Evolutionary conservation across 2,797 vertebrate genomes (phyloP).

Genomic region (Tachyglossus aculeatus): DNA sequence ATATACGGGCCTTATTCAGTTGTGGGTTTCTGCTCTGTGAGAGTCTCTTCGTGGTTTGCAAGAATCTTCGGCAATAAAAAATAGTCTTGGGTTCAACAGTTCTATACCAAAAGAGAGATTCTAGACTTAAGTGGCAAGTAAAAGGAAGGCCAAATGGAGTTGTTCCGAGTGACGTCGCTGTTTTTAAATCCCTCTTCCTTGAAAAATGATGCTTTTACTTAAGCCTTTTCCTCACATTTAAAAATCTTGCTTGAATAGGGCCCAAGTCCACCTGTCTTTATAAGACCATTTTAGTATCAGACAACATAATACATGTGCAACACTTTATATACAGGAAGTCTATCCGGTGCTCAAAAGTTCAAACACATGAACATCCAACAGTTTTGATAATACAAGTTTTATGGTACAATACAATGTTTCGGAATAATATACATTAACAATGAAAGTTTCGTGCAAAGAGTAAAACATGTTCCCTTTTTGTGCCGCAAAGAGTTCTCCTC

Average conservation of each 20-base stretch:
- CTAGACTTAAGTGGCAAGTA: slow-evolving; percentile 72
- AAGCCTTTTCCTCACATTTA: slow-evolving; percentile 61
- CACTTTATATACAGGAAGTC: slow-evolving; percentile 96
- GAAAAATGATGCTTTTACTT: slow-evolving; percentile 64
- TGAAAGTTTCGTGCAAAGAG: slow-evolving; percentile 90
- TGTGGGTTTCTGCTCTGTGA: slow-evolving; percentile 72
- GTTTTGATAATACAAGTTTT: slow-evolving; percentile 83
- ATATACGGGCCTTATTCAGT: slow-evolving; percentile 83
- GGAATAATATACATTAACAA: slow-evolving; percentile 91
- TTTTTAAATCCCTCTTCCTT: slow-evolving; percentile 66
- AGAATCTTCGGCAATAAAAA: slow-evolving; percentile 81
- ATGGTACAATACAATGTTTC: slow-evolving; percentile 87
- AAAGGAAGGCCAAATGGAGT: slow-evolving; percentile 75
- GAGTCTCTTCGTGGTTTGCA: slow-evolving; percentile 70
- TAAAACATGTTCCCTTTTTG: slow-evolving; percentile 85
- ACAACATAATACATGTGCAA: slow-evolving; percentile 96
- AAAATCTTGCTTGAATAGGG: slow-evolving; percentile 78
- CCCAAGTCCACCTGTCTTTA: slow-evolving; percentile 82
- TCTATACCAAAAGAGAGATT: slow-evolving; percentile 79
- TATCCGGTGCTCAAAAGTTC: slow-evolving; percentile 87
- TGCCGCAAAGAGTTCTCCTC: slow-evolving; percentile 70
- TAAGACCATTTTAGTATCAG: slow-evolving; percentile 85
- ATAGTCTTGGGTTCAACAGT: slow-evolving; percentile 73
- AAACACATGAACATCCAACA: slow-evolving; percentile 86
- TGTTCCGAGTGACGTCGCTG: slow-evolving; percentile 63